Evolutionary conservation across 1,140 invertebrate species (phyloP).

Genomic region (Drosophila ambigua): DNA sequence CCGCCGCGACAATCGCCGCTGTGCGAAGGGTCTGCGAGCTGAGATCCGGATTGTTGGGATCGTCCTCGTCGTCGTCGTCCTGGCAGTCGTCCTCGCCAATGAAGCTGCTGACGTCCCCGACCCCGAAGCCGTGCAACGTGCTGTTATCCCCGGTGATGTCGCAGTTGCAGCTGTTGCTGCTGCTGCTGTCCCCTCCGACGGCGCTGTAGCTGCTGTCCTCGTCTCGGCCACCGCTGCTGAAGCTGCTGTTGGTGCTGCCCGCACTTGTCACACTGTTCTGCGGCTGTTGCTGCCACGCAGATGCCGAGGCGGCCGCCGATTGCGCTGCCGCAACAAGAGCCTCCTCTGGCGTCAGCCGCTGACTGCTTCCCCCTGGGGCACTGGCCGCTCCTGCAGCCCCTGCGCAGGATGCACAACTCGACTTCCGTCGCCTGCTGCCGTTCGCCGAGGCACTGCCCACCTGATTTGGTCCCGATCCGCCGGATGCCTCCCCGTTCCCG

Average conservation of each 20-base stretch:
- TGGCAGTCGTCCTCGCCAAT: conserved; percentile 69
- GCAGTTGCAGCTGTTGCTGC: conserved; percentile 80
- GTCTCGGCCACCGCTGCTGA: conserved; percentile 64
- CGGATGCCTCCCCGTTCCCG: conserved; percentile 31
- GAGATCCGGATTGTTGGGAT: conserved; percentile 53
- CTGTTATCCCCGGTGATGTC: conserved; percentile 80
- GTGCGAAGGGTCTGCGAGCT: conserved; percentile 71
- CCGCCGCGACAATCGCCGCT: conserved; percentile 68
- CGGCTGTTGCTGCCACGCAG: conserved; percentile 64
- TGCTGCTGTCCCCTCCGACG: conserved; percentile 72
- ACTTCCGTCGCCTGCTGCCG: conserved; percentile 59
- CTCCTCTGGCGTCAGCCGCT: conserved; percentile 65
- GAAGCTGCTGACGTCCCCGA: conserved; percentile 74
- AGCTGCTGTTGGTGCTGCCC: conserved; percentile 71
- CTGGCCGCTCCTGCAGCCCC: conserved; percentile 30
- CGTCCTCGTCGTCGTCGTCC: conserved; percentile 53
- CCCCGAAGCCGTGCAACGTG: conserved; percentile 73
- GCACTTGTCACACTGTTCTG: conserved; percentile 72
- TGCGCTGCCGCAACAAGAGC: conserved; percentile 27
- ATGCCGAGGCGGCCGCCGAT: conserved; percentile 22
- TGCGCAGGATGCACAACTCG: conserved; percentile 65
- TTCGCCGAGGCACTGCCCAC: conserved; percentile 23
- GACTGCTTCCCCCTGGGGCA: conserved; percentile 14
- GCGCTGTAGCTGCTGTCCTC: conserved; percentile 71
- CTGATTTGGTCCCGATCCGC: conserved; percentile 27